phyloP scores from a whole-genome alignment of 1,140 invertebrate genomes.

The Nephila pilipes region DNA sequence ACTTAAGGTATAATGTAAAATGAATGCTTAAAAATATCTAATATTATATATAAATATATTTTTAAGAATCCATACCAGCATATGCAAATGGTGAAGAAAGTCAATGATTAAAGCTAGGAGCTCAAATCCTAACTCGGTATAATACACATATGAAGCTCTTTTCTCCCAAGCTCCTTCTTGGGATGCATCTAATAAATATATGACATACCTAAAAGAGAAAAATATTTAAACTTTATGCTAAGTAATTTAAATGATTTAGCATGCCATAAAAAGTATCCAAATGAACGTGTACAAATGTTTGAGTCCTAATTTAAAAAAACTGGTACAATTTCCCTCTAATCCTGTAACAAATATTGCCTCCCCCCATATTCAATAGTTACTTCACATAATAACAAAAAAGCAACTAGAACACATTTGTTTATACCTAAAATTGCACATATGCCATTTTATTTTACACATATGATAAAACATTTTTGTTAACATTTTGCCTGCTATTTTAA shows the following conservation, averaged over 20 bases:
- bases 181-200: slow-evolving; percentile 87
- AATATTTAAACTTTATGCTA: background rate
- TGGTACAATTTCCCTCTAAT: background rate
- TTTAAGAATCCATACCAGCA: slow-evolving; percentile 81
- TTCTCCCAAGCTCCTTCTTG: slow-evolving; percentile 85
- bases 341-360: too few species aligned
- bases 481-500: too few species aligned
- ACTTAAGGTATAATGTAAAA: too few species aligned
- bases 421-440: too few species aligned
- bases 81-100: slow-evolving; percentile 84
- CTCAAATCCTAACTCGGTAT: slow-evolving; percentile 90
- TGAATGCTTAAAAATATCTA: too few species aligned
- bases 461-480: too few species aligned
- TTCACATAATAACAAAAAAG: too few species aligned
- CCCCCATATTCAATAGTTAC: too few species aligned
- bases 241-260: background rate
- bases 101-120: slow-evolving; percentile 88
- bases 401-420: too few species aligned
- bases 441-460: too few species aligned
- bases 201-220: slow-evolving; percentile 83
- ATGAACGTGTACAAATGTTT: background rate
- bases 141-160: slow-evolving; percentile 86
- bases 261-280: background rate
- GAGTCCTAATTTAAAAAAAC: too few species aligned
- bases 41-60: too few species aligned